Percentiles rank a stretch among this genome's conserved stretches.
phyloP scores from a whole-genome alignment of 2,888 invertebrate species.

The Tetropium fuscum region DNA sequence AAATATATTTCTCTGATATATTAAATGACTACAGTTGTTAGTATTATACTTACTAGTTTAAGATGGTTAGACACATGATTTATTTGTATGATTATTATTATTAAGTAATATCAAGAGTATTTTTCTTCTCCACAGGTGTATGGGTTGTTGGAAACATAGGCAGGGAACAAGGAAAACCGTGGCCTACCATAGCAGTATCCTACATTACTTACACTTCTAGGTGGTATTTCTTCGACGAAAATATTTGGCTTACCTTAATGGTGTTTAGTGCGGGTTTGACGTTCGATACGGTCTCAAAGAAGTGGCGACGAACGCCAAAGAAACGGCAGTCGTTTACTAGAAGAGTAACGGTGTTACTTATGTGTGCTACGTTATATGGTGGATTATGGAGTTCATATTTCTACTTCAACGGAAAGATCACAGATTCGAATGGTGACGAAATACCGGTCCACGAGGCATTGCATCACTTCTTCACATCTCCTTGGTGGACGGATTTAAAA shows the following conservation, averaged over 20 bases:
- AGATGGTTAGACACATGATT: too few relatives aligned
- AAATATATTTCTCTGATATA: too few relatives aligned
- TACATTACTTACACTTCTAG: conserved; percentile 76
- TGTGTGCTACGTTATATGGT: conserved; percentile 77
- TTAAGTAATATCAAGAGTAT: too few relatives aligned
- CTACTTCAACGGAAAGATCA: conserved; percentile 89
- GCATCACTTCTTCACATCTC: conserved; percentile 90
- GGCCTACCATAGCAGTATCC: conserved; percentile 77
- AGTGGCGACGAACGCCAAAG: conserved; percentile 79
- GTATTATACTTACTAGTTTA: too few relatives aligned
- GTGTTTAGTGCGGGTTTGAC: conserved; percentile 74
- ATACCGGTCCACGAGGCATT: conserved; percentile 90
- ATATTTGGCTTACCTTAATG: conserved; percentile 76
- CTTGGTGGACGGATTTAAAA: conserved; percentile 88
- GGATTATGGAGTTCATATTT: conserved; percentile 83
- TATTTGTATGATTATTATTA: too few relatives aligned
- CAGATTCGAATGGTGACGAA: conserved; percentile 82
- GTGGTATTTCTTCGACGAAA: conserved; percentile 81
- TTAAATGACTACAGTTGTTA: too few relatives aligned
- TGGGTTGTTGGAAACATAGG: conserved; percentile 94
- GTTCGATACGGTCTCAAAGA: conserved; percentile 82
- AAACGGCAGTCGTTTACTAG: conserved; percentile 57
- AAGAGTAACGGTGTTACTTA: conserved; percentile 71
- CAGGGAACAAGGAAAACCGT: conserved; percentile 79
- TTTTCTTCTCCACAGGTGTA: conserved; percentile 78